phyloP scores from a whole-genome alignment of 2,797 vertebrate species.

The Erpetoichthys calabaricus region DNA sequence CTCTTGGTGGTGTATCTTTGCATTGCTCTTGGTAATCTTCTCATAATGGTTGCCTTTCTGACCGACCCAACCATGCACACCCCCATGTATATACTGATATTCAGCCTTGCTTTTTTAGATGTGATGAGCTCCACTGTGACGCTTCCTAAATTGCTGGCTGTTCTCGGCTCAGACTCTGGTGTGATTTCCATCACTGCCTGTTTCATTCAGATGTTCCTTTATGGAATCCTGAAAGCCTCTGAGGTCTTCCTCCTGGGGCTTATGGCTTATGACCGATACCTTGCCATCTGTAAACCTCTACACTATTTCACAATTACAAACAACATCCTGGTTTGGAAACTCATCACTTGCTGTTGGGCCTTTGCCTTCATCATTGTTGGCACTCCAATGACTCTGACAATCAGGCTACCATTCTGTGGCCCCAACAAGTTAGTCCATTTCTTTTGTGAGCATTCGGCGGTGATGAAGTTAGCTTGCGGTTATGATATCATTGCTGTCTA shows the following conservation, averaged over 20 bases:
- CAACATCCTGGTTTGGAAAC: constrained; percentile 7
- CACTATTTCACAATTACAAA: constrained; percentile 14
- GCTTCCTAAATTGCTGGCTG: no score
- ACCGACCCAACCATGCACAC: no score
- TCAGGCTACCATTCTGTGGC: constrained; percentile 19
- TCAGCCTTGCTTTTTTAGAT: no score
- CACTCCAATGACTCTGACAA: constrained; percentile 6
- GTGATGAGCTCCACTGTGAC: no score
- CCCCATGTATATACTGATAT: no score
- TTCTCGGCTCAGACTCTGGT: no score
- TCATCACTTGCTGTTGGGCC: constrained; percentile 9
- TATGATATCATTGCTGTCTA: neutral
- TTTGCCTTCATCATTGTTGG: constrained; percentile 13
- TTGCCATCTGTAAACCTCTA: constrained; percentile 2
- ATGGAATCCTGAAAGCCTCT: no score
- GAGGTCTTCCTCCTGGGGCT: constrained; percentile 9
- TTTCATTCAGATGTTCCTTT: no score
- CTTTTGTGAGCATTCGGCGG: constrained; percentile 19
- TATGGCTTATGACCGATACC: neutral
- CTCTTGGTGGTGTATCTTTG: no score
- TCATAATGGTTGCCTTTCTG: no score
- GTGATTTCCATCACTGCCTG: no score
- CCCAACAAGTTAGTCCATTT: constrained; percentile 17
- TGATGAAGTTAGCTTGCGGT: constrained; percentile 18
- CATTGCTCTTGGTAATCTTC: no score